Percentiles rank a stretch among this genome's conserved stretches.
Conservation (phyloP, 53 echinoderm and acorn worm genomes). For the Hippasteria phrygiana region DNA sequence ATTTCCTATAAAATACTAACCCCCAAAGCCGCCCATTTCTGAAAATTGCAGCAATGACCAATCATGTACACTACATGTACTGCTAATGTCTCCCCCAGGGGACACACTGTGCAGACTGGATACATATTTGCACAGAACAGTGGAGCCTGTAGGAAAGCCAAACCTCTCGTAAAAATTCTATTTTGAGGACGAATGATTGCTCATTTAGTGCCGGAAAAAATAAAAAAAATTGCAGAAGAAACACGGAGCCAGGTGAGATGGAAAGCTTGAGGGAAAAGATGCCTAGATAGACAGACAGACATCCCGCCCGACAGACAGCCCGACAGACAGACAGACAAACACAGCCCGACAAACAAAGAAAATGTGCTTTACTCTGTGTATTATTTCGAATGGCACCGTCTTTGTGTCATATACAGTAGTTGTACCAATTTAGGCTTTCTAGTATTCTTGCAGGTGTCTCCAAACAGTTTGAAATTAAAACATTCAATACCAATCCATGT, state of each 20-base stretch:
- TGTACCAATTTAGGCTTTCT: no score
- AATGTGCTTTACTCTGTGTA: neutral
- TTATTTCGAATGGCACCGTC: no score
- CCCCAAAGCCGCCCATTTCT: neutral
- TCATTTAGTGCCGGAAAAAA: neutral
- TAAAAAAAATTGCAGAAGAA: no score
- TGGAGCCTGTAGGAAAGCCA: neutral
- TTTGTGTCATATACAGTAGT: no score
- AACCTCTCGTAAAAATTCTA: neutral
- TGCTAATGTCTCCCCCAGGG: neutral
- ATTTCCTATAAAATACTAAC: neutral
- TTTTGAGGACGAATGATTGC: neutral
- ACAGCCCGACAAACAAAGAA: neutral
- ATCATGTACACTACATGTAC: no score
- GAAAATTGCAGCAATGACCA: no score
- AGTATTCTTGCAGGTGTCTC: no score
- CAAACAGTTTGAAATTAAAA: no score
- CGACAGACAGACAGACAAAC: neutral
- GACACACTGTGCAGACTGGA: neutral
- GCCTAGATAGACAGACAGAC: no score
- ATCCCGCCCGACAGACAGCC: neutral
- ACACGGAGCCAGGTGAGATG: no score
- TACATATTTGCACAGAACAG: constrained; percentile 40
- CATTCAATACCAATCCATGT: no score
- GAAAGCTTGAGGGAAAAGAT: no score